Base-by-base conservation (phyloP, 2,797 vertebrate genomes). In the Hipposideros larvatus region DNA sequence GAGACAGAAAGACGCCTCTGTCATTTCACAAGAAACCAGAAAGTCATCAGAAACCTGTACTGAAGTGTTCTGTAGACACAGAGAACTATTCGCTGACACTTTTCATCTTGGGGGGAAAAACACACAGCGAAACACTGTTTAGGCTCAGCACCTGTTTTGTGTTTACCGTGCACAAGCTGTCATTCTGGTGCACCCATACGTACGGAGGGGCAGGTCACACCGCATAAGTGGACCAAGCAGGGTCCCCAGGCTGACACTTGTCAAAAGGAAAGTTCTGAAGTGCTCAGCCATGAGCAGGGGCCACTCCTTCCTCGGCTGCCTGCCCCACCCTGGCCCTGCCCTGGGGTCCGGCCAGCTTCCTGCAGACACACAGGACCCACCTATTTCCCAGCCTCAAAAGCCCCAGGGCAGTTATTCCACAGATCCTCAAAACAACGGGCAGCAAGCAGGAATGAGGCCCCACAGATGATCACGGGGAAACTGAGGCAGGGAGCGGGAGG, bases 31-130 rank as follows among this genome's bases (percentile, higher is more conserved):
- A 70, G 82, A 80, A 65, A 84, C n/a, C 73, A 22, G 26, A 86
- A 48, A 43, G 53, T 11, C 71, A 1, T 9, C 13, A 1, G 4
- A 1, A 55, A 19, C 15, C 55, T 0, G 4, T 1, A 0, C 26
- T 0, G 1, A 2, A 14, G 55, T 0, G 28, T 4, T 34, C 1
- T 5, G n/a, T 0, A 2, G 13, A 2, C 0, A 0, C 2, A 0
- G 3, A 31, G 53, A 21, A 31, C 22, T 0, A 46, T 11, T 0
- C 51, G 0, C 73, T 1, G 2, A 31, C 34, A 22, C 19, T 0
- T 2, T 11, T 21, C 31, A 0, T 9, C 55, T 0, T 0, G 4
- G 22, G 59, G 11, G 1, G 3, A 1, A 11, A 31, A 24, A 2
- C 6, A 3, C 51, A 59, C 11, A 0, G 28, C 2, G 0, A 2